phyloP scores from a whole-genome alignment of 2,888 invertebrate species.

The Pterobdella sp. region DNA sequence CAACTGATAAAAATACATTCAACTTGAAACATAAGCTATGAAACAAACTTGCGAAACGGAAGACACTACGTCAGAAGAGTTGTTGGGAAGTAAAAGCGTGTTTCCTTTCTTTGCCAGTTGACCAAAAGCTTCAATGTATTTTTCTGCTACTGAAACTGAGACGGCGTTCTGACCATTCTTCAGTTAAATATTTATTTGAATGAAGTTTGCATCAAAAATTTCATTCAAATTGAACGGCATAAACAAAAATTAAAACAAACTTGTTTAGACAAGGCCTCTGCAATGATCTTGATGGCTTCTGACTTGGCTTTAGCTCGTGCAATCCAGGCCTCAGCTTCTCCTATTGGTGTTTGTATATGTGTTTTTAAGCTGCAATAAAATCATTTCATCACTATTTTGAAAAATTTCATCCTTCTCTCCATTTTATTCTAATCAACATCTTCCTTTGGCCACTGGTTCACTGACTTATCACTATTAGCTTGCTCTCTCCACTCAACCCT shows the following conservation, averaged over 20 bases:
- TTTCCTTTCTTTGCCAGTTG: slow-evolving; percentile 86
- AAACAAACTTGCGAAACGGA: slow-evolving; percentile 66
- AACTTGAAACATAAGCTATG: not conserved
- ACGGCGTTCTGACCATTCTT: slow-evolving; percentile 81
- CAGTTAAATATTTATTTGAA: slow-evolving; percentile 24
- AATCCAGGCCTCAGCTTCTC: slow-evolving; percentile 78
- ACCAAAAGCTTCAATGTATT: slow-evolving; percentile 87
- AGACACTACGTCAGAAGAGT: slow-evolving; percentile 67
- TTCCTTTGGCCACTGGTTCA: too few species aligned
- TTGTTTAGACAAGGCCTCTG: slow-evolving; percentile 47
- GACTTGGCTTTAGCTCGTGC: slow-evolving; percentile 81
- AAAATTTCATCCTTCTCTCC: too few species aligned
- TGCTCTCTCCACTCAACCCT: too few species aligned
- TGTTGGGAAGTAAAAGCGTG: slow-evolving; percentile 84
- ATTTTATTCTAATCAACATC: too few species aligned
- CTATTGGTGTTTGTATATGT: too few species aligned
- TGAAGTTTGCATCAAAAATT: not conserved
- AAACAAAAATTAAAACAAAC: slow-evolving; percentile 12
- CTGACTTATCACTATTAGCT: too few species aligned
- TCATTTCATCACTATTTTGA: too few species aligned
- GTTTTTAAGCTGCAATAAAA: too few species aligned
- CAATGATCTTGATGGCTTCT: slow-evolving; percentile 69
- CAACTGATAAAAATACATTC: not conserved
- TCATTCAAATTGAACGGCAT: not conserved
- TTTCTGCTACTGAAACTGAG: slow-evolving; percentile 81